Evolutionary conservation across 2,797 vertebrate genomes (phyloP).

Genomic region (Chromis chromis): DNA sequence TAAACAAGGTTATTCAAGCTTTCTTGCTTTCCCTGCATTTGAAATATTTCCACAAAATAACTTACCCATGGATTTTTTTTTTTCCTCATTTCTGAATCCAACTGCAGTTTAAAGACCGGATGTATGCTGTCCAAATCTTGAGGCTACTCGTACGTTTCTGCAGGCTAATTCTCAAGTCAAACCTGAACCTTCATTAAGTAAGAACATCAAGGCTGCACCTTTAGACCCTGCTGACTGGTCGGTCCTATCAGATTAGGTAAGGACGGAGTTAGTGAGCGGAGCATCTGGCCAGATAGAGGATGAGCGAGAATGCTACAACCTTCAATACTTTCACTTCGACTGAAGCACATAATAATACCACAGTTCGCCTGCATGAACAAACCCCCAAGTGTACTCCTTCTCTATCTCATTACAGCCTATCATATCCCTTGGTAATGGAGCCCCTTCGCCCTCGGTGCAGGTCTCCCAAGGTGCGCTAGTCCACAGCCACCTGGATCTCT

Average conservation of each 20-base stretch:
- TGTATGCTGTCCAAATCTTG: neutral
- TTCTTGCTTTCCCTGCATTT: no score
- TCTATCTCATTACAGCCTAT: no score
- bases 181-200: neutral
- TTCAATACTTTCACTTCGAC: neutral
- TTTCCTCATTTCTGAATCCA: neutral
- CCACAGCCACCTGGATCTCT: no score
- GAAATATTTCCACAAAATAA: no score
- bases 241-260: conserved; percentile 6
- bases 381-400: no score
- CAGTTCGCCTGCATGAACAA: no score
- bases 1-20: no score
- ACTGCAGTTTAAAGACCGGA: neutral
- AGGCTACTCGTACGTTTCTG: neutral
- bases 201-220: conserved; percentile 8
- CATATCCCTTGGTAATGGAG: no score
- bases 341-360: no score
- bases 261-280: neutral
- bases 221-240: neutral
- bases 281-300: neutral
- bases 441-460: no score
- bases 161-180: conserved; percentile 9
- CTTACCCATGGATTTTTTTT: no score
- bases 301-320: neutral
- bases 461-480: no score